A percentile compares a stretch with the other conserved stretches of the same genome.
Conservation (phyloP, 2,797 vertebrate species). For the Phoxinus dragarum region DNA sequence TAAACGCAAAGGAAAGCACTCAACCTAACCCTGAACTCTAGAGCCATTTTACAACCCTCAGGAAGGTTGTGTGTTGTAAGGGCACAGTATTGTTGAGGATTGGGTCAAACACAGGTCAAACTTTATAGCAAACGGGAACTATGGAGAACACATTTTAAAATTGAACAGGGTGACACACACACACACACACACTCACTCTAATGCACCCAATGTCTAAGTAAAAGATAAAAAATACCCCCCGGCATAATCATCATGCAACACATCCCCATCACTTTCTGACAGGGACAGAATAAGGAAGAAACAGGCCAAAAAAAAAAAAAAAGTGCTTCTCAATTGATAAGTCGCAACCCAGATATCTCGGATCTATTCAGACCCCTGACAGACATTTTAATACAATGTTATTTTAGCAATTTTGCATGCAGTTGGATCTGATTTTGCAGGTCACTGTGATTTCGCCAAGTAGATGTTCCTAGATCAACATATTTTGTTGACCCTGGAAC, state of each 20-base stretch:
- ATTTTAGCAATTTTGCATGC: too few relatives aligned
- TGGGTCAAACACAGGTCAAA: conserved; percentile 40
- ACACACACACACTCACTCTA: background rate
- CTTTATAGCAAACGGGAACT: conserved; percentile 37
- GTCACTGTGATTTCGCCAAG: too few relatives aligned
- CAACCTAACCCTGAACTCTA: conserved; percentile 51
- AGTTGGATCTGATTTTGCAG: too few relatives aligned
- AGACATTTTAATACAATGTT: background rate
- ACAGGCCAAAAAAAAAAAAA: background rate
- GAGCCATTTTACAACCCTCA: conserved; percentile 38
- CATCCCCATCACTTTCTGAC: background rate
- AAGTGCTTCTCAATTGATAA: background rate
- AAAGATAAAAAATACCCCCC: background rate
- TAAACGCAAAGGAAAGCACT: conserved; percentile 37
- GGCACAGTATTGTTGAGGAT: conserved; percentile 44
- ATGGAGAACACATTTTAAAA: conserved; percentile 21
- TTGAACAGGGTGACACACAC: background rate
- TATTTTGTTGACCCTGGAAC: too few relatives aligned
- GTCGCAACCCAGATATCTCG: background rate
- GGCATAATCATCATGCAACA: background rate
- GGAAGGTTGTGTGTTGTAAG: conserved; percentile 38
- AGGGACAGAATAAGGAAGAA: background rate
- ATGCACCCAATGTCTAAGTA: background rate
- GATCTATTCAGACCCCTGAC: background rate
- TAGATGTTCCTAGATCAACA: too few relatives aligned